Percentiles rank a stretch among this genome's conserved stretches.
phyloP scores from a whole-genome alignment of 1,140 invertebrate genomes.

The Apis laboriosa region DNA sequence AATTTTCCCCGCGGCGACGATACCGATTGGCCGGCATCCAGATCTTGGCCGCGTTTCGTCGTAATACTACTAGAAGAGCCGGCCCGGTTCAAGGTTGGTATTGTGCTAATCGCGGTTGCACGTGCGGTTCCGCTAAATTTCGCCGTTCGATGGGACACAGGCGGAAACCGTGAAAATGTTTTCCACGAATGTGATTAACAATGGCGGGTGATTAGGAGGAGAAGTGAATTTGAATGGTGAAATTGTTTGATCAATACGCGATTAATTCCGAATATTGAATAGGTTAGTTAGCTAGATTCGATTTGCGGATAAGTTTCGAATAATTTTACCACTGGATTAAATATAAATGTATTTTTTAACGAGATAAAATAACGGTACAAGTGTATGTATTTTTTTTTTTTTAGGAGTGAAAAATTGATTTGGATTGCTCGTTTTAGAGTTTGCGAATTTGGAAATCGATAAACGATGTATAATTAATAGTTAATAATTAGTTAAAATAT shows the following conservation, averaged over 20 bases:
- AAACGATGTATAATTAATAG: too few species aligned
- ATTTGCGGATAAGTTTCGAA: too few species aligned
- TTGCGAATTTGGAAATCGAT: too few species aligned
- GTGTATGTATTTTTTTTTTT: too few species aligned
- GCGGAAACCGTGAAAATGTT: neutral
- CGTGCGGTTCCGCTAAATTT: conserved; percentile 16
- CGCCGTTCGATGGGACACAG: neutral
- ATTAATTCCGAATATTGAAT: too few species aligned
- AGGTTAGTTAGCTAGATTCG: too few species aligned
- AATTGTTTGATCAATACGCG: neutral
- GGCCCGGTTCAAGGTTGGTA: conserved; percentile 52
- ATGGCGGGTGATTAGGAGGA: neutral
- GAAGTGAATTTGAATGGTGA: neutral
- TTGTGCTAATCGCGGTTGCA: conserved; percentile 23
- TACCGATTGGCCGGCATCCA: conserved; percentile 58
- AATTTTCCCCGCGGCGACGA: conserved; percentile 44
- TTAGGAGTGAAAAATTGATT: too few species aligned
- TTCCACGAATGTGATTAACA: neutral
- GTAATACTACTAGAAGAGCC: conserved; percentile 17
- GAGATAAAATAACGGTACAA: too few species aligned
- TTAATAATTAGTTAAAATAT: too few species aligned
- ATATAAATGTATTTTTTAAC: too few species aligned
- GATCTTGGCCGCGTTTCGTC: conserved; percentile 30
- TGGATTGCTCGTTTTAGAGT: too few species aligned
- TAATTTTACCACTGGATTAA: too few species aligned